Base-by-base conservation (phyloP, 2,888 invertebrate species). In the Drosophila kambysellisi region DNA sequence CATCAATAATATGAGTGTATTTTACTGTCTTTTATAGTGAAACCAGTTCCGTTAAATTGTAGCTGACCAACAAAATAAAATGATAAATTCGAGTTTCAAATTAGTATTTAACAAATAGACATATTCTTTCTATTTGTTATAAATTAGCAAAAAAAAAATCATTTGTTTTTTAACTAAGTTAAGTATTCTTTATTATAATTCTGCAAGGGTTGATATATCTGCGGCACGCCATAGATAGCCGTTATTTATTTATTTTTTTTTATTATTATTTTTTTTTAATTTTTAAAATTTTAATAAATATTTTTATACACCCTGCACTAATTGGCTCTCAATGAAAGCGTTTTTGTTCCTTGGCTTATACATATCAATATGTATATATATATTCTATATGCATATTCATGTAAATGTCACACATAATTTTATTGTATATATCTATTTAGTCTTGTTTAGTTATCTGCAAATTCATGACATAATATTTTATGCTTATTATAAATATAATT, bases 221-320 rank as follows among this genome's bases (percentile, higher is more conserved):
- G 25, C 66, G 71, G 76, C 71, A 15, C n/a, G 63, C 69, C 77
- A 63, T 66, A 37, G 48, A 59, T 57, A 54, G 69, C 66, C 61
- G 57, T 70, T 73, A 52, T 54, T 70, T 52, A 59, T 51, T 25
- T 25, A 25, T 77, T 73, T 60, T 20, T 39, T 54, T 60, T n/a
- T 60, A 15, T 37, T 30, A 20, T 37, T 25, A 50, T 5, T 17
- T 50, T 61, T 60, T 59, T 60, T 66, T 50, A 50, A 52, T 57
- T 70, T 64, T 67, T 53, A 50, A 63, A 70, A 76, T 53, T 62
- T 50, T 53, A 88, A 84, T 87, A 89, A 89, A 84, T 82, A 84
- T 74, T 35, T 79, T 79, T 82, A 37, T 57, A 37, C 60, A 70
- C 54, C 69, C 70, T 79, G 88, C 88, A 84, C 85, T 88, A 84